Evolutionary conservation across 2,113 vertebrate genomes (phyloP).

Genomic region (Rhineura floridana): DNA sequence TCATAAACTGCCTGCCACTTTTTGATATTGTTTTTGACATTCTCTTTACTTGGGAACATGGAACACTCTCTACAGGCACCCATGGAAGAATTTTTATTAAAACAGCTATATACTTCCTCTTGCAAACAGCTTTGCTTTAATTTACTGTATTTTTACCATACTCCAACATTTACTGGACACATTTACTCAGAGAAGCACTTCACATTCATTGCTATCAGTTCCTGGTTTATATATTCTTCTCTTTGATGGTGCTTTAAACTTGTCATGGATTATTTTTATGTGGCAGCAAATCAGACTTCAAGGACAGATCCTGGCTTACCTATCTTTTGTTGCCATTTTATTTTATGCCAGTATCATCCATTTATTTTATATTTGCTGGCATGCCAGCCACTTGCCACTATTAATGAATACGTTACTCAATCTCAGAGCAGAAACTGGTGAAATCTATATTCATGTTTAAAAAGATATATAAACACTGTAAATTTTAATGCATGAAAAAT

Average conservation of each 20-base stretch:
- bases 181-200: background rate
- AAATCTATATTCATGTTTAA: slow-evolving; percentile 48
- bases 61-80: background rate
- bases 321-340: slow-evolving; percentile 10
- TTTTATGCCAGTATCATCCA: slow-evolving; percentile 1
- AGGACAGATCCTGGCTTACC: background rate
- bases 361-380: slow-evolving; percentile 23
- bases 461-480: background rate
- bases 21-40: background rate
- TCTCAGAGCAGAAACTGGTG: background rate
- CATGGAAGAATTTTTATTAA: background rate
- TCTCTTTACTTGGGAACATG: background rate
- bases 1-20: background rate
- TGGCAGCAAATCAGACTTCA: background rate
- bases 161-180: background rate
- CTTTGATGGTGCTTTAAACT: slow-evolving; percentile 19
- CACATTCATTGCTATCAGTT: background rate
- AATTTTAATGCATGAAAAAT: slow-evolving; percentile 36
- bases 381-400: slow-evolving; percentile 10
- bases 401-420: background rate
- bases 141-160: background rate
- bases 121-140: background rate
- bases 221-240: background rate
- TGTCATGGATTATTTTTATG: background rate
- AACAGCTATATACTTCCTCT: background rate